Evolutionary conservation across 2,113 vertebrate genomes (phyloP).

Genomic region (Entelurus aequoreus): DNA sequence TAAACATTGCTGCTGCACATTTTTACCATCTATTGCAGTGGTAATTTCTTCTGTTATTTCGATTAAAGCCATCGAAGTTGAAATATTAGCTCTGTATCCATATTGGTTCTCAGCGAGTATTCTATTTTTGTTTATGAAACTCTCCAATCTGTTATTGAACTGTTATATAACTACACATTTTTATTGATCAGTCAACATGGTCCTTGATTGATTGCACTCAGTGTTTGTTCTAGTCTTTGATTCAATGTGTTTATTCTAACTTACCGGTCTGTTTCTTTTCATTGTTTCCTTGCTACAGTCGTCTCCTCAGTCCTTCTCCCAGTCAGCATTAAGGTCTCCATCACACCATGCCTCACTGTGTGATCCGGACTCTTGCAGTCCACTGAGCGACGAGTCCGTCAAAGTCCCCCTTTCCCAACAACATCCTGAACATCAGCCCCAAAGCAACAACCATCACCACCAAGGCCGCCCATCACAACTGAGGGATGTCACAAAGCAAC

Average conservation of each 20-base stretch:
- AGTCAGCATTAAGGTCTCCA: conserved; percentile 38
- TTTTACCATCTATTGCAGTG: too few species aligned
- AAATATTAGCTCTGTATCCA: too few species aligned
- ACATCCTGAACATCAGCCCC: conserved; percentile 41
- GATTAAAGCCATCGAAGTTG: too few species aligned
- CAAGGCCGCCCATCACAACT: conserved; percentile 34
- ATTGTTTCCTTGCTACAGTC: conserved; percentile 6
- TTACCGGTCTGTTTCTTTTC: background rate
- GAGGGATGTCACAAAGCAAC: conserved; percentile 26
- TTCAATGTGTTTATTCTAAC: background rate
- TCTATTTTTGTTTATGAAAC: too few species aligned
- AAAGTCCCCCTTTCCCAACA: conserved; percentile 69
- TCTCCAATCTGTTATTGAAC: too few species aligned
- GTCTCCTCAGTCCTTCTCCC: conserved; percentile 35
- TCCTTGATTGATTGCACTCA: background rate
- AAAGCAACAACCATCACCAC: conserved; percentile 44
- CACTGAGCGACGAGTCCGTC: conserved; percentile 79
- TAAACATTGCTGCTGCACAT: too few species aligned
- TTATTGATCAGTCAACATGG: background rate
- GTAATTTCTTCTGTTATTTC: too few species aligned
- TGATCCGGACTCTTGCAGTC: conserved; percentile 76
- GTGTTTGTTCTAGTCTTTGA: background rate
- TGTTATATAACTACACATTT: background rate
- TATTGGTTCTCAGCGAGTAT: too few species aligned
- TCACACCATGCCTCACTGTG: conserved; percentile 64